Evolutionary conservation across 92 coral and sea anemone genomes (phyloP), one percentile per base, ranked within the genome.

Genomic region (Zoanthus gigantus): DNA sequence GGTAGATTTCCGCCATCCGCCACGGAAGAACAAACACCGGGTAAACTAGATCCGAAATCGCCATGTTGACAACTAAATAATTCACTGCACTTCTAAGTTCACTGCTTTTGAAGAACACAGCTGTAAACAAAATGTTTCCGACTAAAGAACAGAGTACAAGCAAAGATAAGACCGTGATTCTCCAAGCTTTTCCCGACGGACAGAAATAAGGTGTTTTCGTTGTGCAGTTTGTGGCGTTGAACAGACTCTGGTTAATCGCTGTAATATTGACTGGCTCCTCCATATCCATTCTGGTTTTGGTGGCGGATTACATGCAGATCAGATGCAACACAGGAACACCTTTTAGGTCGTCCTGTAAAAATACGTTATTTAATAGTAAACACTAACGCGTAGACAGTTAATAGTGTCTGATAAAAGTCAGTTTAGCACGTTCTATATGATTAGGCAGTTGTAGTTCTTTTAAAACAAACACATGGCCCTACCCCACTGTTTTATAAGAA

Each of bases 11-110:
- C 5, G 74, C 66, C 9, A 81, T 81, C 45, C 85, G 74, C 85
- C 85, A 81, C 9, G 85, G 85, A 7, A 81, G 75, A 13, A 81
- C 61, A 45, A 81, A 15, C 18, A 81, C 75, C 44, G 85, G 85
- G 30, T 81, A 81, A 2, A 66, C 2, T 29, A 81, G 66, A 81
- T 81, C 85, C 29, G 85, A 81, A 47, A 81, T 66, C 76, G 85
- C 85, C 85, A 81, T 81, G 75, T 81, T 81, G 74, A 66, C 85
- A 0, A 81, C 85, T 32, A 81, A 81, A 31, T 81, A 81, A 68
- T 81, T 81, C 60, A 81, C 85, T 18, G 85, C 85, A 28, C 46
- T 81, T 46, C 85, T 81, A 9, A 81, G 85, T 31, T 81, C 85
- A 50, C 85, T 66, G 45, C 66, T 81, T 30, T 63, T 81, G 75